A percentile compares a stretch with the other conserved stretches of the same genome.
These are phyloP conservation scores for Melikaiella ostensackeni DNA, from an alignment of 2,888 invertebrate genomes.

Conservation along the genomic window DNA sequence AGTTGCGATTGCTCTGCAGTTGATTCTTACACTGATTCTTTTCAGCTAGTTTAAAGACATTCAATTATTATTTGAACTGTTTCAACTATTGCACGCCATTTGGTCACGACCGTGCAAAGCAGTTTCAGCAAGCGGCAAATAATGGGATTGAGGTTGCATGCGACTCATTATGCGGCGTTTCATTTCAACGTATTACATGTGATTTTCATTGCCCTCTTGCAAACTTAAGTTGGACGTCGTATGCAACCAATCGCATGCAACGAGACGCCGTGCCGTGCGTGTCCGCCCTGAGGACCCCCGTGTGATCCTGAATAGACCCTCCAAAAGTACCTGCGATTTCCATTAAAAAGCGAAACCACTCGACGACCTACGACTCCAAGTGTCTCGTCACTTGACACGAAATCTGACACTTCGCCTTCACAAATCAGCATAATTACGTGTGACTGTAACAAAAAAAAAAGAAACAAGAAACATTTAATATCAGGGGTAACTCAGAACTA, in stretches of 20 bases:
- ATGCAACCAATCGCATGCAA: slow-evolving; percentile 58
- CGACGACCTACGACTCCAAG: slow-evolving; percentile 41
- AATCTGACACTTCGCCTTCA: slow-evolving; percentile 39
- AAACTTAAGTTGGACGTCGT: slow-evolving; percentile 48
- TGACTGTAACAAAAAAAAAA: neutral
- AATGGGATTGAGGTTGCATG: slow-evolving; percentile 46
- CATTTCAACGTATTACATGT: slow-evolving; percentile 48
- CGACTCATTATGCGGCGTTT: slow-evolving; percentile 50
- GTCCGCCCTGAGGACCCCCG: slow-evolving; percentile 48
- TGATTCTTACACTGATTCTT: slow-evolving; percentile 21
- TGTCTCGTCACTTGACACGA: slow-evolving; percentile 52
- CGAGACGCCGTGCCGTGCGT: slow-evolving; percentile 50
- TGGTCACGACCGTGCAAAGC: slow-evolving; percentile 28
- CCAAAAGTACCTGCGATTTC: slow-evolving; percentile 50
- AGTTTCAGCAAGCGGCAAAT: slow-evolving; percentile 27
- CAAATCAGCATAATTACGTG: slow-evolving; percentile 3
- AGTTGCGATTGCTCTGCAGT: slow-evolving; percentile 25
- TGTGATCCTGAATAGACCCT: slow-evolving; percentile 52
- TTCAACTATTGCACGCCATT: slow-evolving; percentile 39
- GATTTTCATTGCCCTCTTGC: slow-evolving; percentile 38
- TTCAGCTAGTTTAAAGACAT: slow-evolving; percentile 37
- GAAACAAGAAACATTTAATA: neutral
- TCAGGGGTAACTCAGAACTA: neutral
- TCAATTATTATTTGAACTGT: slow-evolving; percentile 37
- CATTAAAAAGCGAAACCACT: slow-evolving; percentile 37